A percentile compares a stretch with the other conserved stretches of the same genome.
phyloP scores from a whole-genome alignment of 2,113 vertebrate genomes.

The Centrocercus urophasianus region DNA sequence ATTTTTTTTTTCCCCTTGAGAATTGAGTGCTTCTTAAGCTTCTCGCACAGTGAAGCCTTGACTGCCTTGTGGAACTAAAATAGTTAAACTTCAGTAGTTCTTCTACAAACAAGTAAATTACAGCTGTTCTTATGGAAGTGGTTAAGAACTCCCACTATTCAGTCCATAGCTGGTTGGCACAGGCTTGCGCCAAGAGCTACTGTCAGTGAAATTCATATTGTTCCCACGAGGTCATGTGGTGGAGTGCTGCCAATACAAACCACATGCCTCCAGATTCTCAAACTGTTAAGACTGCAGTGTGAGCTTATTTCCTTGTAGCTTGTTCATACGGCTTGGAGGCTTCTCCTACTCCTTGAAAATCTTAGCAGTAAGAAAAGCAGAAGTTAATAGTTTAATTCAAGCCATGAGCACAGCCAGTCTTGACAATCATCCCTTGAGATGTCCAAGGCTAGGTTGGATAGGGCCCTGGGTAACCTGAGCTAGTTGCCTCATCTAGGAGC shows the following conservation, averaged over 20 bases:
- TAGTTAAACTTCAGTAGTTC: background rate
- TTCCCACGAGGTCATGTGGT: constrained; percentile 7
- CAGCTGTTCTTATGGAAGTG: constrained; percentile 36
- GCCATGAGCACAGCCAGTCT: background rate
- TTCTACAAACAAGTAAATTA: background rate
- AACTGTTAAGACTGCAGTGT: background rate
- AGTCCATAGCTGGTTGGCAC: background rate
- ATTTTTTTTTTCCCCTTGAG: background rate
- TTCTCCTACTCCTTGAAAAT: background rate
- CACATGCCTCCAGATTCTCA: background rate
- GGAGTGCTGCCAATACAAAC: constrained; percentile 20
- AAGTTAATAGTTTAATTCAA: background rate
- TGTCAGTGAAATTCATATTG: constrained; percentile 47
- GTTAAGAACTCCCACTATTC: constrained; percentile 19
- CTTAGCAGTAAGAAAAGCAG: background rate
- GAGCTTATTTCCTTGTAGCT: background rate
- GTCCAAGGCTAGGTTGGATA: too few relatives aligned
- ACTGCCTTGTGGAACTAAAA: background rate
- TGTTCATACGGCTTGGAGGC: background rate
- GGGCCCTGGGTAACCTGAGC: too few relatives aligned
- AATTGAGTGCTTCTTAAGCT: background rate
- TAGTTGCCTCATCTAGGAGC: too few relatives aligned
- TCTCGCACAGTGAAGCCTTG: background rate
- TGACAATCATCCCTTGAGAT: background rate
- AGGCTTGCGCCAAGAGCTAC: constrained; percentile 34